phyloP scores from a whole-genome alignment of 2,113 vertebrate species.

The Struthidea cinerea region DNA sequence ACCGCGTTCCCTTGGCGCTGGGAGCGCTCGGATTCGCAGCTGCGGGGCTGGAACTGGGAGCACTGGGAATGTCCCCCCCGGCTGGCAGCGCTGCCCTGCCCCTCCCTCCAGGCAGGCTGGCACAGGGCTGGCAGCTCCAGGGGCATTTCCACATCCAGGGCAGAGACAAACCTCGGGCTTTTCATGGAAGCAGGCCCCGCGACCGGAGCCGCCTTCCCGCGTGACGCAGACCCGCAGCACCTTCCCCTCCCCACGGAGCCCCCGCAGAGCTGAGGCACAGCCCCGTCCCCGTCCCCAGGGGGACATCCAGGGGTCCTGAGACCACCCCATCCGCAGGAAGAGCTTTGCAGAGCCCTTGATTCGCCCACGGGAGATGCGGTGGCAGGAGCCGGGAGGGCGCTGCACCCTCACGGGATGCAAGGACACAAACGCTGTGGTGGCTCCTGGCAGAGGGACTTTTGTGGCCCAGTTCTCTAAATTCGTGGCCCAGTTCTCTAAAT shows the following conservation, averaged over 20 bases:
- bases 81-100: not conserved
- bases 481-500: not conserved
- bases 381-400: not conserved
- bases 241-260: not conserved
- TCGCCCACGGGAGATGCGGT: not conserved
- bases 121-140: not conserved
- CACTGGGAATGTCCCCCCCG: not conserved
- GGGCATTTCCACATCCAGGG: not conserved
- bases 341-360: not conserved
- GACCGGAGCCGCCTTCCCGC: not conserved
- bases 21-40: not conserved
- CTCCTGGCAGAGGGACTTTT: not conserved
- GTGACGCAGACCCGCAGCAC: not conserved
- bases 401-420: fast-evolving
- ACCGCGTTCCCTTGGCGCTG: fast-evolving
- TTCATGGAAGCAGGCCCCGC: not conserved
- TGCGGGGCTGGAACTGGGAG: not conserved
- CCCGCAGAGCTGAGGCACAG: not conserved
- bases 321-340: fast-evolving
- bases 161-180: not conserved
- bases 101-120: not conserved
- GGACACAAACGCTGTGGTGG: fast-evolving
- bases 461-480: not conserved
- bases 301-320: too few species aligned
- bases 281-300: not conserved